Percentiles rank a stretch among this genome's conserved stretches.
Evolutionary conservation across 1,140 invertebrate species (phyloP).

Genomic region (Tetraneura akinire): DNA sequence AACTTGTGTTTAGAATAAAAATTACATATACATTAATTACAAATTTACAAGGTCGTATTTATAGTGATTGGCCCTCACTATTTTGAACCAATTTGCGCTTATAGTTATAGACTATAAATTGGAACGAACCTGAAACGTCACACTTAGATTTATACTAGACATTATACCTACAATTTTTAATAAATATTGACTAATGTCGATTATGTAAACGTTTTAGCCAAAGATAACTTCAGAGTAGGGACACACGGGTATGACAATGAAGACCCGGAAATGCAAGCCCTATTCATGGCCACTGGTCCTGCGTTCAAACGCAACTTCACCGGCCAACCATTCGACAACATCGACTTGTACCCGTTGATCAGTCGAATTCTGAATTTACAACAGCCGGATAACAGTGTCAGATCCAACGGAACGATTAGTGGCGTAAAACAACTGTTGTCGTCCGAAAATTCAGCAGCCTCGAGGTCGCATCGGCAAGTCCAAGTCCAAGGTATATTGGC

Average conservation of each 20-base stretch:
- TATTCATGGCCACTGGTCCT: slow-evolving; percentile 72
- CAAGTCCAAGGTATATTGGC: not conserved
- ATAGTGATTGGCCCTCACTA: too few relatives aligned
- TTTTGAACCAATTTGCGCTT: too few relatives aligned
- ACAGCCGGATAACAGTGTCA: not conserved
- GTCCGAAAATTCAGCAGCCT: not conserved
- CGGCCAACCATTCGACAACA: slow-evolving; percentile 64
- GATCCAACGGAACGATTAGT: slow-evolving; percentile 20
- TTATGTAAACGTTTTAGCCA: not conserved
- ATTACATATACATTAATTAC: too few relatives aligned
- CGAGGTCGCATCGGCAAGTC: not conserved
- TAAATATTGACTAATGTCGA: too few relatives aligned
- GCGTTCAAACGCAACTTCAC: slow-evolving; percentile 62
- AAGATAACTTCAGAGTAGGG: slow-evolving; percentile 58
- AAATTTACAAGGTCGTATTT: too few relatives aligned
- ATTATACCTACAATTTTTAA: too few relatives aligned
- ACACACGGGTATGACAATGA: slow-evolving; percentile 70
- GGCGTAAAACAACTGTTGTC: slow-evolving; percentile 13
- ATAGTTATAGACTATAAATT: too few relatives aligned
- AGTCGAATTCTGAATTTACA: slow-evolving; percentile 51
- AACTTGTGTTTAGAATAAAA: too few relatives aligned
- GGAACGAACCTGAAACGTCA: too few relatives aligned
- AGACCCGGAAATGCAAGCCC: slow-evolving; percentile 66
- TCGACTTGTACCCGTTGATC: slow-evolving; percentile 70
- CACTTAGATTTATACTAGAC: too few relatives aligned